Conservation (phyloP, 64 coral and sea anemone genomes). For the Montipora foliosa region DNA sequence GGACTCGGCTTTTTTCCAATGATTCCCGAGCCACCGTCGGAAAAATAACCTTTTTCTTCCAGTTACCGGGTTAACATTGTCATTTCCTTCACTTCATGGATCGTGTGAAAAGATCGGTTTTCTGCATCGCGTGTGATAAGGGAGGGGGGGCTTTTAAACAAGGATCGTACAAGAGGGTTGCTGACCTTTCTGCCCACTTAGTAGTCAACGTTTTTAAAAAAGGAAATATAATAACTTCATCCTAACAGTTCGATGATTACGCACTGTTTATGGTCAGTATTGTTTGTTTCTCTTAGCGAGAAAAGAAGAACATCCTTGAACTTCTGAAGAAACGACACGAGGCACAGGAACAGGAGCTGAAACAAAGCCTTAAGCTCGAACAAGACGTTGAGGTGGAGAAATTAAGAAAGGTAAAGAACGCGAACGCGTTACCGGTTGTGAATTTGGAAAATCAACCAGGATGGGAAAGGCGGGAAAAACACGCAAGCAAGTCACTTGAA, state of each 20-base stretch:
- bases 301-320: slow-evolving; percentile 72
- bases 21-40: no score
- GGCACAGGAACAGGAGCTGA: slow-evolving; percentile 77
- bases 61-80: no score
- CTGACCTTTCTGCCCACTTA: not conserved
- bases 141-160: no score
- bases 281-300: slow-evolving; percentile 42
- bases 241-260: no score
- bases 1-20: no score
- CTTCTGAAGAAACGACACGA: slow-evolving; percentile 78
- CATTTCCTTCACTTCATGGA: no score
- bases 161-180: not conserved
- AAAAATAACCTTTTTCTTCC: no score
- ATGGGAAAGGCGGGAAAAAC: not conserved
- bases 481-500: not conserved
- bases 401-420: slow-evolving; percentile 77
- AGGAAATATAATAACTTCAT: not conserved
- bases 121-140: no score
- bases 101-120: no score
- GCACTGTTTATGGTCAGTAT: not conserved
- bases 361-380: slow-evolving; percentile 79
- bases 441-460: no score
- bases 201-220: not conserved
- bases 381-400: slow-evolving; percentile 95
- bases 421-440: no score